These are phyloP conservation scores for Catharus minimus DNA, from an alignment of 2,113 vertebrate species.

Conservation along the genomic window DNA sequence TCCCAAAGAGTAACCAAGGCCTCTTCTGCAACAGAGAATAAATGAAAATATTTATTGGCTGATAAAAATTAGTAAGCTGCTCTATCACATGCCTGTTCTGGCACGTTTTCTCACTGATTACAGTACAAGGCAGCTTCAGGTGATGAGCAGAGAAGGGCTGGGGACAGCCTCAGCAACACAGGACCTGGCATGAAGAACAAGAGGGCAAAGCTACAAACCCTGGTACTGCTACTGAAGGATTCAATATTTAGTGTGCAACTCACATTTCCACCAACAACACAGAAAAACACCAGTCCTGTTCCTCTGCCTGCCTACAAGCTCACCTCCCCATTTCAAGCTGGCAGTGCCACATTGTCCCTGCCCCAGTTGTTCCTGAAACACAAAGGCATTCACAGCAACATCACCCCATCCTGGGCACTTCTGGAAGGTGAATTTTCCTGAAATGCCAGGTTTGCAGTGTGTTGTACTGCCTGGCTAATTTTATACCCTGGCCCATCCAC, in stretches of 20 bases:
- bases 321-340: fast-evolving
- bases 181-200: neutral
- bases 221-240: fast-evolving
- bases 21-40: neutral
- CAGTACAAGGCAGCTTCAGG: neutral
- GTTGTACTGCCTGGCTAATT: neutral
- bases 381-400: neutral
- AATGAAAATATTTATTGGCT: conserved; percentile 38
- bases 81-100: neutral
- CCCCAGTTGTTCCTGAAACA: neutral
- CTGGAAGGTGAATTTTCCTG: neutral
- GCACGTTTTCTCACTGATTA: fast-evolving
- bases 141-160: neutral
- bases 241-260: neutral
- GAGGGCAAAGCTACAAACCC: neutral
- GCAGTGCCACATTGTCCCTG: neutral
- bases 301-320: neutral
- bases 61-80: conserved; percentile 31
- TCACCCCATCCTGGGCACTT: neutral
- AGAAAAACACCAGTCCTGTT: neutral
- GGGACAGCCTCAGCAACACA: neutral
- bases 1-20: conserved; percentile 32
- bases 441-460: neutral
- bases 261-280: neutral
- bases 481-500: neutral